Base-by-base conservation (phyloP, 2,797 vertebrate species). In the Graptemys geographica region DNA sequence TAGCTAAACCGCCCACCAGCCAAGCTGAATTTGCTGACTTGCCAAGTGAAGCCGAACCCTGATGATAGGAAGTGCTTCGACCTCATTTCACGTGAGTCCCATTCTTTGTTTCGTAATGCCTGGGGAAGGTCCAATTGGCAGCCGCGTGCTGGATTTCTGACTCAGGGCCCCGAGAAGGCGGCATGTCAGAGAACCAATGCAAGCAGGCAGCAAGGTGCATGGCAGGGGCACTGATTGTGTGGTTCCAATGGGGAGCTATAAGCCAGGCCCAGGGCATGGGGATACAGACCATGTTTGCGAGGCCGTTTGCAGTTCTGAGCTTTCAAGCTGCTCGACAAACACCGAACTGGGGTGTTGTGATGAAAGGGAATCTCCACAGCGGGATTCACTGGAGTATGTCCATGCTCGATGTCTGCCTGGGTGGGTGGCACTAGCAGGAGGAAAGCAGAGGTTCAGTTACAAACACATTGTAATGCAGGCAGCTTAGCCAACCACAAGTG, bases 1-100 rank as follows among this genome's bases (percentile, higher is more conserved):
- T 97, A 99, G 99, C 98, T 98, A 3, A 98, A 98, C 92, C 98
- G 98, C 91, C 96, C 98, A 76, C 98, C 99, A 2, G 98, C 98
- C 95, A 99, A 98, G 94, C 98, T 99, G 59, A 99, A 99, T 97
- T 98, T 99, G 72, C 98, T 99, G 95, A 99, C 99, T 78, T 99
- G 99, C 96, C 99, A 99, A 96, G 98, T 99, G 86, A 99, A 99
- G 97, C 99, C 98, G 16, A 98, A 98, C 12, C 78, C 96, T 85
- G 99, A 99, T 91, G 99, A 99, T 96, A 99, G 98, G 98, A 99
- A 99, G 91, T 99, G 99, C 96, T 99, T 99, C 11, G 98, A 99
- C 95, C 98, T 99, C 93, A 98, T 99, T 84, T 99, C 99, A 92
- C 97, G 98, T 99, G 97, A 97, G 98, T 98, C 53, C 56, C 80